Evolutionary conservation across 2,797 vertebrate genomes (phyloP).

Genomic region (Alectoris magna): DNA sequence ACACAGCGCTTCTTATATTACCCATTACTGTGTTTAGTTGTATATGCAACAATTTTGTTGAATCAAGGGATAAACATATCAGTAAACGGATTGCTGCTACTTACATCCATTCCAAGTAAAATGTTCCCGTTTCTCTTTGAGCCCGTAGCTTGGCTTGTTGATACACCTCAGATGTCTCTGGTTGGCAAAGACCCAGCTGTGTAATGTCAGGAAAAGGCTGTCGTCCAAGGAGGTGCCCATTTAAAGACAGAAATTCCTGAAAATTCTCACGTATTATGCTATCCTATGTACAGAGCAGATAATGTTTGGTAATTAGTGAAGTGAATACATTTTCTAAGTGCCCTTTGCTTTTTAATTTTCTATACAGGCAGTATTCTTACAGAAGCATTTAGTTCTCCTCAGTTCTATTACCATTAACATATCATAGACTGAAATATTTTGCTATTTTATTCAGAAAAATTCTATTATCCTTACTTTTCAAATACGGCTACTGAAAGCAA

Average conservation of each 20-base stretch:
- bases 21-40: background rate
- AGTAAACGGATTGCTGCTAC: slow-evolving; percentile 44
- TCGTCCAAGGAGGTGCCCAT: slow-evolving; percentile 93
- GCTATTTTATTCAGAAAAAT: background rate
- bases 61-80: background rate
- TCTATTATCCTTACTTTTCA: background rate
- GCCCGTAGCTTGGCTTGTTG: slow-evolving; percentile 88
- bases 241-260: slow-evolving; percentile 96
- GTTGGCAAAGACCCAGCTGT: slow-evolving; percentile 93
- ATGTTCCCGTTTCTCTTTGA: slow-evolving; percentile 79
- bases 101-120: slow-evolving; percentile 96
- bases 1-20: background rate
- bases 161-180: slow-evolving; percentile 89
- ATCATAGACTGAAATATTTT: background rate
- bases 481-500: background rate
- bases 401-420: background rate
- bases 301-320: background rate
- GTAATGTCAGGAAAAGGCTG: slow-evolving; percentile 92
- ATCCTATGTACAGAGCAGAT: slow-evolving; percentile 80
- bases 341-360: background rate
- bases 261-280: slow-evolving; percentile 90
- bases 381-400: background rate
- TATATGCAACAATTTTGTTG: background rate
- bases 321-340: background rate
- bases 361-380: background rate